Base-by-base conservation (phyloP, 1,140 invertebrate genomes). In the Drosophila ercepeae region DNA sequence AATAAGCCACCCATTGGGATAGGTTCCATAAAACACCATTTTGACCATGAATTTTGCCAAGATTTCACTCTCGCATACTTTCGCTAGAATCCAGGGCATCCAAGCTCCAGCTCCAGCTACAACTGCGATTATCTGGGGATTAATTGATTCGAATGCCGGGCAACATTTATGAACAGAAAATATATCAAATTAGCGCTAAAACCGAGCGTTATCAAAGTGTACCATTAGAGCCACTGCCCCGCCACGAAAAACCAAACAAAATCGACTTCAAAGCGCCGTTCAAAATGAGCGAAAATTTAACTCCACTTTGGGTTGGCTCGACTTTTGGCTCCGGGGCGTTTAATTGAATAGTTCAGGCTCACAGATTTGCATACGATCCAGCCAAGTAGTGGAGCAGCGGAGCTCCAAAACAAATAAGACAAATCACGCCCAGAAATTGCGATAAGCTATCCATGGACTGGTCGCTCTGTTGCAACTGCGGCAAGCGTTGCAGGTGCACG, bases 111-210 rank as follows among this genome's bases (percentile, higher is more conserved):
- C 13, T 52, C 8, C n/a, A 50, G 21, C 48, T 52, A 6, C n/a
- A 50, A 18, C 48, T 39, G 11, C 1, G 16, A 18, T 29, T 19
- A 59, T 73, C 76, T 44, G 36, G 29, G 53, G 13, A 68, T 78
- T 77, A 78, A 88, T 88, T 88, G 78, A 88, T 75, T 82, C 63
- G 57, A 78, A 78, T 88, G 69, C 70, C 54, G 42, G 69, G 27
- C 52, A 88, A 39, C 61, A 77, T 77, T 81, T 81, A 81, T 86
- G 81, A 71, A 48, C 55, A 44, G 60, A 64, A 86, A 84, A 77
- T 86, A 77, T 76, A 88, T 88, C 76, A 86, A 86, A 84, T 84
- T 84, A 86, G 68, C 81, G 76, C 76, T 60, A 69, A 64, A 81
- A 55, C 63, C 58, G 58, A 51, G 36, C 44, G 52, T 52, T 61